Conservation (phyloP, 2,113 vertebrate species). For the Rhizomys pruinosus region DNA sequence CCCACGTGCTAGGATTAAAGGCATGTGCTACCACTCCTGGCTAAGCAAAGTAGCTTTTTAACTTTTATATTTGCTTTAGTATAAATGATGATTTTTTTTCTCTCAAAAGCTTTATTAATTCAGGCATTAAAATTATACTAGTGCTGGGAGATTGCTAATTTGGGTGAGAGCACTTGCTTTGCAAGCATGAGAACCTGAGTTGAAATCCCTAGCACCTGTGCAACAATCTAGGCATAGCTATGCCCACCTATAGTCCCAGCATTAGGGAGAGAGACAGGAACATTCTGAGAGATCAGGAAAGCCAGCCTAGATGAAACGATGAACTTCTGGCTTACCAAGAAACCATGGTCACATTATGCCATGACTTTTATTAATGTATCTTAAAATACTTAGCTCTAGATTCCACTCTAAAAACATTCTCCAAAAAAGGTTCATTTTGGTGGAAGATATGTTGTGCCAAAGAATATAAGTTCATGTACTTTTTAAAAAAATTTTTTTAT, state of each 20-base stretch:
- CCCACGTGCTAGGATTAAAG: no score
- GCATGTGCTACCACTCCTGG: no score
- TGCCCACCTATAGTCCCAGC: not conserved
- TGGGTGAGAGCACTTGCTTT: not conserved
- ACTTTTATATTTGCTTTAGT: not conserved
- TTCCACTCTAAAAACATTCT: not conserved
- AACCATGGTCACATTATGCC: not conserved
- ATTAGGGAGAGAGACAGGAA: no score
- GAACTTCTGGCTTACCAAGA: not conserved
- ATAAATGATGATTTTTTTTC: not conserved
- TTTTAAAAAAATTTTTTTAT: no score
- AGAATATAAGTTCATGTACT: not conserved
- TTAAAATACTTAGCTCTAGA: constrained; percentile 7
- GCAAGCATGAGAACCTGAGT: not conserved
- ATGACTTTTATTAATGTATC: not conserved
- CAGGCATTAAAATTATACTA: not conserved
- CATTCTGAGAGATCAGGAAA: not conserved
- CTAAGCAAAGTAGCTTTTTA: not conserved
- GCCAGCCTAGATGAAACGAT: not conserved
- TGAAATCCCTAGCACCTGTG: not conserved
- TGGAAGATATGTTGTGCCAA: not conserved
- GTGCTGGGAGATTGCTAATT: not conserved
- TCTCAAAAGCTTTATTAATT: not conserved
- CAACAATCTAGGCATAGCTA: no score
- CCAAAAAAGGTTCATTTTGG: not conserved